Conservation (phyloP, 2,888 invertebrate species). For the Panzeria rudis region DNA sequence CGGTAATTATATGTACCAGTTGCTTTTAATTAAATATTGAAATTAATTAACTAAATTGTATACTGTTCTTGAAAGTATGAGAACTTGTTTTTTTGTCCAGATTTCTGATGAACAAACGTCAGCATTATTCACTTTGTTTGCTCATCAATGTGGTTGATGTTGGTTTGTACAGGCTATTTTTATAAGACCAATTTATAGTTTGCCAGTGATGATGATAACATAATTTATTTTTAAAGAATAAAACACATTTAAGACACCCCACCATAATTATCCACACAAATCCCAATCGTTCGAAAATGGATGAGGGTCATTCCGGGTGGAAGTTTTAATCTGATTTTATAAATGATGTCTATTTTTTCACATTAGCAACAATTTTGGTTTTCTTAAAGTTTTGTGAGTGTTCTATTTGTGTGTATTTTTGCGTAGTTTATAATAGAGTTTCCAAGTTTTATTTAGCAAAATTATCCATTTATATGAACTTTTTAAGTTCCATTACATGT, state of each 20-base stretch:
- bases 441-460: neutral
- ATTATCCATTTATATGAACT: too few species aligned
- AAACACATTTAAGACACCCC: conserved; percentile 13
- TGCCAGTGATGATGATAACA: conserved; percentile 62
- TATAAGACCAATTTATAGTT: conserved; percentile 48
- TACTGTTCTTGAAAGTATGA: neutral
- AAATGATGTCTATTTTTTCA: conserved; percentile 1
- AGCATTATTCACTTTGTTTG: neutral
- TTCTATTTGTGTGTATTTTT: conserved; percentile 28
- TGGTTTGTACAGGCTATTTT: conserved; percentile 34
- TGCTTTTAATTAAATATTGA: neutral
- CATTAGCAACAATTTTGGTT: neutral
- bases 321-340: conserved; percentile 18
- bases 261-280: conserved; percentile 12
- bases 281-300: neutral
- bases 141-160: conserved; percentile 28
- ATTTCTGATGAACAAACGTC: conserved; percentile 14
- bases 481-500: neutral
- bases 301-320: conserved; percentile 31
- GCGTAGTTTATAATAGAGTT: conserved; percentile 33
- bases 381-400: conserved; percentile 4
- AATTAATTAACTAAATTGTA: neutral
- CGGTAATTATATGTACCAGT: conserved; percentile 85
- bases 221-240: conserved; percentile 69
- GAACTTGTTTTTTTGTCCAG: neutral